These are phyloP conservation scores for Leptothorax acervorum DNA, from an alignment of 2,888 invertebrate genomes.

Conservation along the genomic window DNA sequence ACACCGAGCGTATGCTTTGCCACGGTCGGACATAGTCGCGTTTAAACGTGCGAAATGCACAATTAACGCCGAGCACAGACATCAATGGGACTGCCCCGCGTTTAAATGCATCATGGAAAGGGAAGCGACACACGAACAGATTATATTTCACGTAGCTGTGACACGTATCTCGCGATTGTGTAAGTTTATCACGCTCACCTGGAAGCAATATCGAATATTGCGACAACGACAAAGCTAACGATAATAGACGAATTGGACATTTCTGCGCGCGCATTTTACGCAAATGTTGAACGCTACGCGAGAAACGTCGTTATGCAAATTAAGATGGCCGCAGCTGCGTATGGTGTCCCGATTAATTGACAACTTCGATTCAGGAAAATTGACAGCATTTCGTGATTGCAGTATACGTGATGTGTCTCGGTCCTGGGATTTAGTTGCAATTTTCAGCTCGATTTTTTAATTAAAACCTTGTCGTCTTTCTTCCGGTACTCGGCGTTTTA, in stretches of 20 bases:
- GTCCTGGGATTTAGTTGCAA: background rate
- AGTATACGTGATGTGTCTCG: background rate
- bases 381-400: background rate
- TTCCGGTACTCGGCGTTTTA: background rate
- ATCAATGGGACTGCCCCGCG: conserved; percentile 33
- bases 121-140: background rate
- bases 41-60: conserved; percentile 72
- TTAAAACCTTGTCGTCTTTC: too few relatives aligned
- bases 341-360: background rate
- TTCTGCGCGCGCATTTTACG: background rate
- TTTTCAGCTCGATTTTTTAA: background rate
- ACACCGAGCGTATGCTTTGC: conserved; percentile 54
- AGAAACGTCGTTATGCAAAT: conserved; percentile 13
- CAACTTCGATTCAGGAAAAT: background rate
- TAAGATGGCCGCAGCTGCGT: background rate
- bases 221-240: background rate
- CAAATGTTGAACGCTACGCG: too few relatives aligned
- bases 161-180: background rate
- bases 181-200: conserved; percentile 5
- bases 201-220: conserved; percentile 25
- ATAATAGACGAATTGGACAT: background rate
- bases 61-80: conserved; percentile 62
- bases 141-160: background rate
- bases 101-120: background rate
- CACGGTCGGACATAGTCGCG: conserved; percentile 36